A percentile compares a stretch with the other conserved stretches of the same genome.
Evolutionary conservation across 2,113 vertebrate species (phyloP).

Genomic region (Chloropsis hardwickii): DNA sequence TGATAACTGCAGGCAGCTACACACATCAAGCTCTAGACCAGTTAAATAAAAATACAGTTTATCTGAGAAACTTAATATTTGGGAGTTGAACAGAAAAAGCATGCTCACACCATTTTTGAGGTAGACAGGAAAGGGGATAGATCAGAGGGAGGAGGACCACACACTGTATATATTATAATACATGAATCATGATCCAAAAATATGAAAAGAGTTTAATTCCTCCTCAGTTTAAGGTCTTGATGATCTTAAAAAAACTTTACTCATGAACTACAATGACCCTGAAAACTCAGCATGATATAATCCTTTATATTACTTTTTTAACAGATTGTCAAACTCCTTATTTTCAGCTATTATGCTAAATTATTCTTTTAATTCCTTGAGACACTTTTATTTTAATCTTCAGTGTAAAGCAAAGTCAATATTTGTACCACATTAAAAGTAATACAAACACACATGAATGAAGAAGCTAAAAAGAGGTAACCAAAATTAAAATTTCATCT

Average conservation of each 20-base stretch:
- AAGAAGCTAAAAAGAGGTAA: neutral
- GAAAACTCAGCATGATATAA: neutral
- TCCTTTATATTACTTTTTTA: neutral
- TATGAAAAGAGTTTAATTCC: neutral
- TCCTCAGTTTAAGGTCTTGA: neutral
- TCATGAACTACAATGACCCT: neutral
- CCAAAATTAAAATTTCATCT: neutral
- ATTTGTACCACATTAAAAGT: neutral
- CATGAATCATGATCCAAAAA: neutral
- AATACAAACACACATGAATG: neutral
- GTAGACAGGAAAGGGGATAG: neutral
- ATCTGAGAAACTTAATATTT: neutral
- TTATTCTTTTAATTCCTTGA: conserved; percentile 12
- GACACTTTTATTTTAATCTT: conserved; percentile 5
- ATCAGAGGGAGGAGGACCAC: neutral
- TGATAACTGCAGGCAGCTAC: neutral
- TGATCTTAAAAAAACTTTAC: neutral
- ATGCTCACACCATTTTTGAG: neutral
- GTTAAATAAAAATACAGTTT: neutral
- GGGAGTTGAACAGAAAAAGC: neutral
- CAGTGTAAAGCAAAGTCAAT: neutral
- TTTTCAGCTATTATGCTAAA: conserved; percentile 35
- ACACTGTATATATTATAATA: neutral
- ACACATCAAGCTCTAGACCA: neutral
- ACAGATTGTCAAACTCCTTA: neutral